Evolutionary conservation across 2,797 vertebrate genomes (phyloP).

Genomic region (Myotis daubentonii): DNA sequence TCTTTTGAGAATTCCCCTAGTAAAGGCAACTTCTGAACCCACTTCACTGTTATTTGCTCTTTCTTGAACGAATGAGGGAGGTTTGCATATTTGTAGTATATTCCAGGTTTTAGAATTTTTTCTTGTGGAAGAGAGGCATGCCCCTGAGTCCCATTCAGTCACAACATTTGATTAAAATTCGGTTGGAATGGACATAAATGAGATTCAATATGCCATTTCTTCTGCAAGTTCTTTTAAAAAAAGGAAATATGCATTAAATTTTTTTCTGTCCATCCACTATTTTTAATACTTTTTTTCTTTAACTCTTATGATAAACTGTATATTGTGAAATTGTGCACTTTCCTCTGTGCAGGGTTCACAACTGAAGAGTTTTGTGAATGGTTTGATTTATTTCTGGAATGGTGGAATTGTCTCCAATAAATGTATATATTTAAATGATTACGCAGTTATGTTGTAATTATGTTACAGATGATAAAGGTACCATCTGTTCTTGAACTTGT

Average conservation of each 20-base stretch:
- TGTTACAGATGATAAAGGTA: not conserved
- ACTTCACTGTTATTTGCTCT: not conserved
- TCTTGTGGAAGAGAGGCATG: not conserved
- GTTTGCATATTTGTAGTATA: not conserved
- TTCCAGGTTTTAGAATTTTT: not conserved
- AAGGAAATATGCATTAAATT: not conserved
- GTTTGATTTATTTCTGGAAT: not conserved
- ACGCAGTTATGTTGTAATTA: constrained; percentile 24
- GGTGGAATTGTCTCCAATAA: constrained; percentile 17
- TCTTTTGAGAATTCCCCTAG: not conserved
- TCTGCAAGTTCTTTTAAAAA: not conserved
- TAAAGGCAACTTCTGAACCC: not conserved
- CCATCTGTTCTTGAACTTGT: constrained; percentile 41
- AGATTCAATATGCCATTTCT: not conserved
- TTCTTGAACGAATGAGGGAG: not conserved
- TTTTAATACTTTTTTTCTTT: not conserved
- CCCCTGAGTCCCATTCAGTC: not conserved
- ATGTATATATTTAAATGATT: constrained; percentile 44
- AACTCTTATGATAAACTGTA: not conserved
- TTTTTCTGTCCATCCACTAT: not conserved
- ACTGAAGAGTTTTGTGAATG: constrained; percentile 2
- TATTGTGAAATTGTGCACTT: not conserved
- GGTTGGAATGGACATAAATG: not conserved
- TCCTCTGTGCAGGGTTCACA: not conserved
- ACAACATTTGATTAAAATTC: not conserved